Evolutionary conservation across 2,797 vertebrate genomes (phyloP).

Genomic region (Lithobates sylvaticus): DNA sequence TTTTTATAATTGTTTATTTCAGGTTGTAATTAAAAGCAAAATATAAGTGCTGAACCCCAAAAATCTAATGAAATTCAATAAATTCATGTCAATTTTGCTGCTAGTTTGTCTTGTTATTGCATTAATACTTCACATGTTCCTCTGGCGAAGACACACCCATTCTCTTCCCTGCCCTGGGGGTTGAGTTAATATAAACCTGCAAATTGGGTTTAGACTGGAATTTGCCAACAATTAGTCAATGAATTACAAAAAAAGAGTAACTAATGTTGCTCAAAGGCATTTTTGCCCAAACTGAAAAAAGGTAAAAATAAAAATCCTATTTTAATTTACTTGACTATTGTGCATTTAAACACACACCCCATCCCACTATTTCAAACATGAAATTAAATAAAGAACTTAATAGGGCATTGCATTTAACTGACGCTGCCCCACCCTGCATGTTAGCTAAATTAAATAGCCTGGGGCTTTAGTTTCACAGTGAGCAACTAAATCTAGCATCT

Average conservation of each 20-base stretch:
- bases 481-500: not conserved
- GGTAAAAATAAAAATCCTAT: too few relatives aligned
- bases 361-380: not conserved
- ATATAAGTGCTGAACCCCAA: too few relatives aligned
- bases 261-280: too few relatives aligned
- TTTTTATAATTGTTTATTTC: too few relatives aligned
- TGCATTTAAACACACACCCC: too few relatives aligned
- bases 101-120: not conserved
- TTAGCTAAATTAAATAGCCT: not conserved
- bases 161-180: not conserved
- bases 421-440: conserved; percentile 22
- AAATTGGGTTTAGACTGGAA: not conserved
- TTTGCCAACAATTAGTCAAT: too few relatives aligned
- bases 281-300: too few relatives aligned
- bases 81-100: not conserved
- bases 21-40: too few relatives aligned
- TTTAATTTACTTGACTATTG: too few relatives aligned
- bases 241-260: too few relatives aligned
- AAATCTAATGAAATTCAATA: too few relatives aligned
- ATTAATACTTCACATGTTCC: not conserved
- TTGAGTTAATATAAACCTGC: not conserved
- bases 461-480: not conserved
- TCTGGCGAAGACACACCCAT: not conserved
- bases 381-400: not conserved
- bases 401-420: not conserved